Evolutionary conservation across 2,797 vertebrate genomes (phyloP), one percentile per base, ranked within the genome.

Genomic region (Lindbergichthys nudifrons): DNA sequence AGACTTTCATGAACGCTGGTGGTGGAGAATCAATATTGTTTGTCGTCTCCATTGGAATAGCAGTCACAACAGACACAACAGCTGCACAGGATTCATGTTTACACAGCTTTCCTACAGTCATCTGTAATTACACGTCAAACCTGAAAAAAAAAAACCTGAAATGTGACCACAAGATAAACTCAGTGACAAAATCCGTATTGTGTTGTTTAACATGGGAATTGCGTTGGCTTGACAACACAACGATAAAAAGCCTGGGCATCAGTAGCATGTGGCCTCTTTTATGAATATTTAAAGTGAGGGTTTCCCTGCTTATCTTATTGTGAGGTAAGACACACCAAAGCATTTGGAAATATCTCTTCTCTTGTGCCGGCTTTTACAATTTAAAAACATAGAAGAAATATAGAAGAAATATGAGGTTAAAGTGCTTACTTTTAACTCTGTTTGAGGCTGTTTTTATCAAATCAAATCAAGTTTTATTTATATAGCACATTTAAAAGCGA

Each of bases 61-160:
- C 60, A 61, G 61, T 75, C 10, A 57, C 45, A 71, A 19, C 4
- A 54, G 13, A 75, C 12, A 32, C 15, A 45, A 11, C 36, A 39
- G 36, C 50, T 43, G 13, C 18, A 7, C 26, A 10, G 61, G 64
- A 47, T 48, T 56, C 18, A 18, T 73, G 67, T 83, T 80, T 82
- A 70, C 52, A 7, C 79, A 69, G 66, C 57, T 63, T 63, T 66
- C 23, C 47, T 26, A 32, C 39, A 30, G 4, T 5, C 15, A 56
- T 52, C 72, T 73, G 57, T 11, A 59, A 63, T 74, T 71, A 46
- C 54, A 67, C 54, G 54, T 59, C n/a, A 75, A 59, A 72, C 0
- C 2, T 59, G 36, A 75, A 60, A 39, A 48, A 48, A 54, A 15
- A 70, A 52, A 80, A 57, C 39, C 52, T 73, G 67, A 81, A 77